Base-by-base conservation (phyloP, 2,888 invertebrate species). In the Adelphocoris suturalis region DNA sequence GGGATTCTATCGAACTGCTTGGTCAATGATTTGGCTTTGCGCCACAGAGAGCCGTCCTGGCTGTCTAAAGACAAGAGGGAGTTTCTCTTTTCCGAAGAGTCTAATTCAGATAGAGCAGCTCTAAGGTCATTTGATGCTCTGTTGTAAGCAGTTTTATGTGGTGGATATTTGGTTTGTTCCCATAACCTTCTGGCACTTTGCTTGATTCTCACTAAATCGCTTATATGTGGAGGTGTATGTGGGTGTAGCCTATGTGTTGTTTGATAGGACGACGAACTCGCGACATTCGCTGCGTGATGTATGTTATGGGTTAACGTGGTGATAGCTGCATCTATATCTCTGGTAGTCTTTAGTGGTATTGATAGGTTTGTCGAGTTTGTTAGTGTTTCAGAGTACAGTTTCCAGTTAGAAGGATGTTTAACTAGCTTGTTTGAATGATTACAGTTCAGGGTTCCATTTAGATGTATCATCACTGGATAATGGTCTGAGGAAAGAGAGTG, bases 241-340 rank as follows among this genome's bases (percentile, higher is more conserved):
- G 27, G 1, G n/a, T 2, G 3, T 13, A 9, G 9, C n/a, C 78
- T 47, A 28, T 78, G 78, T 1, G 78, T 78, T 46, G 12, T 19
- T 3, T 47, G 78, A 28, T 47, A 37, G 46, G 16, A 0, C 11
- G 27, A 11, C 27, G 75, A 23, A 14, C 75, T 75, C 14, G 75
- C 75, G 11, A 75, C 14, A 27, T 78, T 78, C 28, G 78, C 78
- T 4, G 78, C 78, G 28, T 78, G 28, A 4, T 78, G 78, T 13
- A 78, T 78, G 13, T 28, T 78, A 28, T 78, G 78, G 28, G 78
- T 78, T n/a, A 78, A 28, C 7, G 7, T 12, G 12, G 28, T 28
- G 3, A 28, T 19, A 5, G 78, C 78, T 28, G 28, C 12, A 5
- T 78, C 78, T 46, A 28, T 47, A 12, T 78, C 78, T 28, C 3